Evolutionary conservation across 2,888 invertebrate species (phyloP), one percentile per base, ranked within the genome.

Genomic region (Schizaphis graminum): DNA sequence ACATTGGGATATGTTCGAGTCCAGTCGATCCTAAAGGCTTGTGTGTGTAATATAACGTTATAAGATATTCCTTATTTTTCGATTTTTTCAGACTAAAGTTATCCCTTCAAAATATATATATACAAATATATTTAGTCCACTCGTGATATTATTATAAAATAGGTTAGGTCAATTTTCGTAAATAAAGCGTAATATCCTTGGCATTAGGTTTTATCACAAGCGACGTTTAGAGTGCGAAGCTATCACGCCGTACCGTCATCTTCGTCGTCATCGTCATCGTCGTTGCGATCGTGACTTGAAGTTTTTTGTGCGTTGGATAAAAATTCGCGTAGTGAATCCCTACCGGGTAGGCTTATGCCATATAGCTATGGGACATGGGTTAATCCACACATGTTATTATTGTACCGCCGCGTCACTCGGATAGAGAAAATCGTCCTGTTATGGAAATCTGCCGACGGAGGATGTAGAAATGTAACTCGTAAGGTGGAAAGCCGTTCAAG

Each of bases 21-120:
- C 16, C 67, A 16, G n/a, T n/a, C 16, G 0, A 1, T 5, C 16
- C n/a, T n/a, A n/a, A 67, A 67, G 67, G 5, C 16, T 0, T 5
- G 67, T 16, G 7, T 47, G 44, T 44, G 44, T 47, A 47, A 47
- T 47, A 67, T 16, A n/a, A 16, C n/a, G 67, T 67, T 67, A 67
- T 67, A 67, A n/a, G 67, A 67, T 67, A n/a, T 67, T 67, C 16
- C 5, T 13, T 16, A 5, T n/a, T n/a, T n/a, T 5, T 67, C 67
- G 0, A 67, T 67, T 67, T 67, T 61, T 67, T 67, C 67, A n/a
- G 5, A 5, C n/a, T n/a, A 5, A 16, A 8, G 77, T 77, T 35
- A 35, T 7, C 35, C 35, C 8, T 35, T 77, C 41, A 77, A 77
- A 35, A 67, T 11, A 16, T 53, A 21, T 53, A 21, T 21, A 21